Evolutionary conservation across 2,888 invertebrate genomes (phyloP), one percentile per base, ranked within the genome.

Genomic region (Lysandra bellargus): DNA sequence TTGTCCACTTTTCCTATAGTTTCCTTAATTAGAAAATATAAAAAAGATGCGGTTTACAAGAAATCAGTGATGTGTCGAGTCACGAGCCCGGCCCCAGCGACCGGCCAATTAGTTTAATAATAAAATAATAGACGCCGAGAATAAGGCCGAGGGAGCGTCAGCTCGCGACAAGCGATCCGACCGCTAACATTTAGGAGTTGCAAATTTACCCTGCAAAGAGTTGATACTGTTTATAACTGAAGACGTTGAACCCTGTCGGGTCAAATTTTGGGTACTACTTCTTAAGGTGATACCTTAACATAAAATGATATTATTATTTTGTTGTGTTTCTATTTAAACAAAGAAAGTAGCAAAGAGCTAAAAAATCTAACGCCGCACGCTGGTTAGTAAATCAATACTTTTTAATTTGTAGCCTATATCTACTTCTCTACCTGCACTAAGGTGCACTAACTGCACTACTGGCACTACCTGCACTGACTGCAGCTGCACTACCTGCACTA

Each of bases 91-190:
- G 64, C 64, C 30, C 30, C 64, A 64, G 12, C 30, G 64, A 64
- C 12, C 64, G 30, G 33, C 49, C 30, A 75, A 80, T 81, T 80
- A 77, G 81, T 79, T 80, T 80, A 82, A 82, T 83, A 82, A 82
- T 82, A 83, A 83, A 82, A 83, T 82, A 83, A 83, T 82, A 57
- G 79, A 78, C 77, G 57, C 30, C 5, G 9, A 57, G 73, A 57
- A 57, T 57, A 57, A 57, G 79, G n/a, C 69, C 79, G 77, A 53
- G 78, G 79, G 69, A 60, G 37, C 53, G 53, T 17, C 4, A 6
- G 61, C 23, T 23, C 23, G 9, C 23, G 23, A 23, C 7, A 1
- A 2, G 6, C 6, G n/a, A n/a, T 5, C 6, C 1, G 0, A 49
- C 0, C 49, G 17, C 17, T 5, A 57, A 57, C 9, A 44, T 44